A percentile compares a stretch with the other conserved stretches of the same genome.
These are phyloP conservation scores for Myocastor coypus DNA, from an alignment of 2,113 vertebrate species.

Conservation along the genomic window DNA sequence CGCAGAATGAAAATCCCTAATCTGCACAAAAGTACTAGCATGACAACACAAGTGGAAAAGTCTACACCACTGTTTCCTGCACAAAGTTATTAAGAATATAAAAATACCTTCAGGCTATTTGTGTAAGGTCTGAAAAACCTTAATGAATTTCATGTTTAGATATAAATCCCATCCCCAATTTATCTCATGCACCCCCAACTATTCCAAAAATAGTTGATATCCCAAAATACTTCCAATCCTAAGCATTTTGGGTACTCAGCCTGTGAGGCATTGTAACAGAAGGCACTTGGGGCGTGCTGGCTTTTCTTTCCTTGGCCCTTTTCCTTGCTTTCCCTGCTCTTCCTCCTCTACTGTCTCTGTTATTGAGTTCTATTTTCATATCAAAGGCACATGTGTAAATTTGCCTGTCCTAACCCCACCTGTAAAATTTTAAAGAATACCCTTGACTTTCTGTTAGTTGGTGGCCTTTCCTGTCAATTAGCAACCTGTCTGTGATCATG, in stretches of 20 bases:
- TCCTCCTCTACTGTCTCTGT: not conserved
- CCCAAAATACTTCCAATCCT: not conserved
- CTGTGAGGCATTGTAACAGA: not conserved
- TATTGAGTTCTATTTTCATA: slow-evolving; percentile 35
- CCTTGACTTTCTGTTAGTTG: not conserved
- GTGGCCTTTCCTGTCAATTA: not conserved
- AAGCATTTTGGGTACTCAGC: not conserved
- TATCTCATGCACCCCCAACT: not conserved
- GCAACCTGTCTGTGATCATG: not conserved
- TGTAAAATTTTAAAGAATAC: not conserved
- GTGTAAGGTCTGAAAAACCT: not conserved
- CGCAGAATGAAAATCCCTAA: not conserved
- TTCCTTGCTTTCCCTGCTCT: not conserved
- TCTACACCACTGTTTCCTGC: not conserved
- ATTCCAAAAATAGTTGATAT: not conserved
- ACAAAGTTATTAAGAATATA: not conserved
- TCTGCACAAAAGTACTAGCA: not conserved
- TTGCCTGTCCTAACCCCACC: not conserved
- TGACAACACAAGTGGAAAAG: not conserved
- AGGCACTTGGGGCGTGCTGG: not conserved
- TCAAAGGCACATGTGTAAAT: not conserved
- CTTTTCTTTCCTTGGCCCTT: not conserved
- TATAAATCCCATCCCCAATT: not conserved
- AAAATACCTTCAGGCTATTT: not conserved
- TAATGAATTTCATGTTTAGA: not conserved